phyloP scores from a whole-genome alignment of 1,140 invertebrate species.

The Hypothenemus hampei region DNA sequence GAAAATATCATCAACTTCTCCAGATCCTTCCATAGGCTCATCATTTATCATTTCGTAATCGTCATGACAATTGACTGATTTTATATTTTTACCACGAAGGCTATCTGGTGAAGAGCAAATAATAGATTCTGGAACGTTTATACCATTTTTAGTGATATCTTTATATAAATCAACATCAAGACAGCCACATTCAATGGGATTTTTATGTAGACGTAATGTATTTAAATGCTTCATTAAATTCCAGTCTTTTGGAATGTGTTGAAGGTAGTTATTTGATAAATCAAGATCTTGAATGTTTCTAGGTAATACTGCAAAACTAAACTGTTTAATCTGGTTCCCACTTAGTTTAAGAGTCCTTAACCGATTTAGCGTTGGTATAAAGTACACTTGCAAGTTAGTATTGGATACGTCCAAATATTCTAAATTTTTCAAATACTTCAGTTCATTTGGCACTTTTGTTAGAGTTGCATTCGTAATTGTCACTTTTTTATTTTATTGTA shows the following conservation, averaged over 20 bases:
- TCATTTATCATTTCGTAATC: slow-evolving; percentile 30
- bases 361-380: slow-evolving; percentile 52
- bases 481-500: slow-evolving; percentile 26
- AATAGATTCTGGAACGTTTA: slow-evolving; percentile 51
- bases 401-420: slow-evolving; percentile 53
- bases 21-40: slow-evolving; percentile 27
- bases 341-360: slow-evolving; percentile 55
- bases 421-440: slow-evolving; percentile 37
- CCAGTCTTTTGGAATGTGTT: slow-evolving; percentile 53
- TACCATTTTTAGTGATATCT: slow-evolving; percentile 48
- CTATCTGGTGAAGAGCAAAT: slow-evolving; percentile 51
- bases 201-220: slow-evolving; percentile 53
- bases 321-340: slow-evolving; percentile 51
- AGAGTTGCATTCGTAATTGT: slow-evolving; percentile 29
- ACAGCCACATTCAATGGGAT: slow-evolving; percentile 57
- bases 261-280: slow-evolving; percentile 56
- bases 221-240: slow-evolving; percentile 49
- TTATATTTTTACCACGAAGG: slow-evolving; percentile 50
- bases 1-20: slow-evolving; percentile 19
- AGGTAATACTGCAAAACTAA: slow-evolving; percentile 51
- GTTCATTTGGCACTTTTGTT: slow-evolving; percentile 29
- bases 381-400: slow-evolving; percentile 52
- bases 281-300: slow-evolving; percentile 56
- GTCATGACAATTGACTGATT: slow-evolving; percentile 48
- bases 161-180: slow-evolving; percentile 53